Evolutionary conservation across 2,113 vertebrate genomes (phyloP), one percentile per base, ranked within the genome.

Genomic region (Scolopax mira): DNA sequence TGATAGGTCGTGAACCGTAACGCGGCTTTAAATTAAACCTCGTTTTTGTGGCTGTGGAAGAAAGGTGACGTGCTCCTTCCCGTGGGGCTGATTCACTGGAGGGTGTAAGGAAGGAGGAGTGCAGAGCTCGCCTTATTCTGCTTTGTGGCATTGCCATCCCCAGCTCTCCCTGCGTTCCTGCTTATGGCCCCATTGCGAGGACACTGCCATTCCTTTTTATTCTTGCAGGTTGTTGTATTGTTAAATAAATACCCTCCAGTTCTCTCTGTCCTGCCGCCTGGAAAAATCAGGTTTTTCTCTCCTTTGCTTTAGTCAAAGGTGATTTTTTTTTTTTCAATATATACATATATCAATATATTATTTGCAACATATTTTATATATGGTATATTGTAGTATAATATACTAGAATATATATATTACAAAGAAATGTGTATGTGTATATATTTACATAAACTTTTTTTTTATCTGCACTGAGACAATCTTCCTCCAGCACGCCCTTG

Each of bases 11-110:
- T 52, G 84, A 81, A 64, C 93, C 28, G 1, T 23, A 33, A 41
- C 70, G 6, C 23, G 57, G 73, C 84, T 84, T 84, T 90, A 94
- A 84, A 91, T 91, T 94, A 89, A 72, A 73, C 37, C 70, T 75
- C 3, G 1, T 6, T 6, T 81, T 48, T 60, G 35, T 64, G n/a
- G 82, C n/a, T 13, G 1, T 22, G 3, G 5, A 30, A 85, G 93
- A 78, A 58, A 25, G 1, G 21, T 65, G 66, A 67, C 52, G 44
- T 13, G 46, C 84, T 48, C 5, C 8, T 64, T 58, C 44, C 41
- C 13, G 5, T 3, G 8, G 2, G 1, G 62, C 73, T 62, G 61
- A 33, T 71, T 74, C 55, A 9, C 2, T n/a, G 74, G 27, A 52
- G 88, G 30, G 21, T 60, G 82, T 51, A 16, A 42, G 2, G 12